Evolutionary conservation across 2,797 vertebrate species (phyloP).

Genomic region (Petrocephalus sullivani): DNA sequence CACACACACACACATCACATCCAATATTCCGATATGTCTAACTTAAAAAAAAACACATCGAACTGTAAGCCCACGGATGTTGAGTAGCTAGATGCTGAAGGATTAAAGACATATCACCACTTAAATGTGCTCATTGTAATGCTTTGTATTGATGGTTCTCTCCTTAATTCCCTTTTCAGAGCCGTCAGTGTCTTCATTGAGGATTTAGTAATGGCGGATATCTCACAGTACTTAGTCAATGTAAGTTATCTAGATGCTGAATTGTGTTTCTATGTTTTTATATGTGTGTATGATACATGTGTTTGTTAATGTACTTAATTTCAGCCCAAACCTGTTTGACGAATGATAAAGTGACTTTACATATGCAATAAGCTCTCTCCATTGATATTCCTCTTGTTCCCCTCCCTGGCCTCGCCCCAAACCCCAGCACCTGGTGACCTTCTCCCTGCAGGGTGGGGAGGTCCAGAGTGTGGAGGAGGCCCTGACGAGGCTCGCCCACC

Average conservation of each 20-base stretch:
- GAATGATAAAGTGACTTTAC: background rate
- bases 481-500: constrained; percentile 55
- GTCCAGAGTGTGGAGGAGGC: constrained; percentile 75
- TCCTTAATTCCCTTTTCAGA: constrained; percentile 40
- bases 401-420: background rate
- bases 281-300: background rate
- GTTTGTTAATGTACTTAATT: background rate
- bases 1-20: background rate
- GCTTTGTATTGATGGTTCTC: background rate
- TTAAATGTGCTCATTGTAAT: background rate
- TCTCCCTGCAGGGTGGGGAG: constrained; percentile 70
- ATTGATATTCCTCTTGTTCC: background rate
- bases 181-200: constrained; percentile 37
- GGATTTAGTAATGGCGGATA: constrained; percentile 56
- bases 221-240: constrained; percentile 66
- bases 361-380: background rate
- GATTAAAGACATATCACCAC: background rate
- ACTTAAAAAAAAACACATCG: background rate
- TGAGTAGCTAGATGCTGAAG: background rate
- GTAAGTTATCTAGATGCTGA: constrained; percentile 54
- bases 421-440: constrained; percentile 68
- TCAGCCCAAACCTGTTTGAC: background rate
- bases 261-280: background rate
- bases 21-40: too few species aligned
- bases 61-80: background rate